A percentile compares a stretch with the other conserved stretches of the same genome.
Evolutionary conservation across 2,888 invertebrate species (phyloP).

Genomic region (Vesta saturnalis): DNA sequence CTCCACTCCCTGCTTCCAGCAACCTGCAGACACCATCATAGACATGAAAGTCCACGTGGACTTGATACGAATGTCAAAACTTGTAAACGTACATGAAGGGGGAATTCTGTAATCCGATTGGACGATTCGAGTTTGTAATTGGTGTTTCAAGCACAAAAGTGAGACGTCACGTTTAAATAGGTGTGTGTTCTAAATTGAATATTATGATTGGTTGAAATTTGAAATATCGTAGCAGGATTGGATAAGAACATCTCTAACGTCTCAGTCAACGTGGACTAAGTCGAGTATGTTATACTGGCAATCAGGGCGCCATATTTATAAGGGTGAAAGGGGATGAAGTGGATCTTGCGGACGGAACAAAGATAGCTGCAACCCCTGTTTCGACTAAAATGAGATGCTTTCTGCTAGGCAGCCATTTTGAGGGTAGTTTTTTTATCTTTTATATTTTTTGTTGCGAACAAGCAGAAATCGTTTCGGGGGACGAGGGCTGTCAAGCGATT

Average conservation of each 20-base stretch:
- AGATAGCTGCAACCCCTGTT: constrained; percentile 63
- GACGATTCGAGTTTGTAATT: constrained; percentile 43
- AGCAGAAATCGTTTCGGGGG: constrained; percentile 63
- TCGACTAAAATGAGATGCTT: constrained; percentile 65
- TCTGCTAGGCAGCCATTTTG: constrained; percentile 76
- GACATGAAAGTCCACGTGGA: constrained; percentile 63
- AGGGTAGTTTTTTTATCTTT: constrained; percentile 72
- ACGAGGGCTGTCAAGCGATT: constrained; percentile 58
- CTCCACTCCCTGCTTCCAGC: constrained; percentile 61
- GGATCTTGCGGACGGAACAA: constrained; percentile 64
- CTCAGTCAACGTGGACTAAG: constrained; percentile 59
- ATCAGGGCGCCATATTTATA: constrained; percentile 66
- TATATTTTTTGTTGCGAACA: constrained; percentile 58
- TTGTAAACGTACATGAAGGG: constrained; percentile 20
- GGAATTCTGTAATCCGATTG: constrained; percentile 49
- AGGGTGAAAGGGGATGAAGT: constrained; percentile 64
- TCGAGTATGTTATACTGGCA: constrained; percentile 64
- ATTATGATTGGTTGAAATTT: constrained; percentile 44
- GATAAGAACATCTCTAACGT: constrained; percentile 41
- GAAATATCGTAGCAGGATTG: constrained; percentile 37
- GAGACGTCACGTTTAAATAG: constrained; percentile 56
- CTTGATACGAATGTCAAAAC: constrained; percentile 47
- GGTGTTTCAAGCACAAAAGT: constrained; percentile 41
- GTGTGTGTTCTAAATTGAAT: constrained; percentile 44
- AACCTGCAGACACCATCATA: constrained; percentile 59